Percentiles rank a stretch among this genome's conserved stretches.
phyloP scores from a whole-genome alignment of 2,113 vertebrate species.

The Merops nubicus region DNA sequence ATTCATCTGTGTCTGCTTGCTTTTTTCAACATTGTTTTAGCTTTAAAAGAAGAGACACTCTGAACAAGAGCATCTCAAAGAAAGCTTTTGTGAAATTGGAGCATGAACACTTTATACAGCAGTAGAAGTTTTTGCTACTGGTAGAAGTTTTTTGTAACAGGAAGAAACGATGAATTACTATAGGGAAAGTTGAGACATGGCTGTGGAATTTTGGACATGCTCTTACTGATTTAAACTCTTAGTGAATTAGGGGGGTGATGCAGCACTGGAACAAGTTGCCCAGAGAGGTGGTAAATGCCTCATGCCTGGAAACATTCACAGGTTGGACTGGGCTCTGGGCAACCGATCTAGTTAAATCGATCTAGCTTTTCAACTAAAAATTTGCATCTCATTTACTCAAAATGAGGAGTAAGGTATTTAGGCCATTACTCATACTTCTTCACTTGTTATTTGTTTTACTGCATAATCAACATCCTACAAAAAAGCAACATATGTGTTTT shows the following conservation, averaged over 20 bases:
- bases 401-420: background rate
- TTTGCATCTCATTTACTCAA: background rate
- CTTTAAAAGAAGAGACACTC: background rate
- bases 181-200: background rate
- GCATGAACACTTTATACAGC: background rate
- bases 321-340: background rate
- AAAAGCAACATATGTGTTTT: background rate
- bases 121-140: background rate
- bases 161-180: background rate
- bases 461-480: background rate
- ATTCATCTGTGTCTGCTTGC: background rate
- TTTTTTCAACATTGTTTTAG: background rate
- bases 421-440: background rate
- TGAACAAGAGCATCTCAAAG: background rate
- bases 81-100: background rate
- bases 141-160: background rate
- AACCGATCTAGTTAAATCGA: background rate
- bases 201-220: background rate
- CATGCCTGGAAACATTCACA: background rate
- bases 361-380: background rate
- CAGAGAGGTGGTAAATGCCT: background rate
- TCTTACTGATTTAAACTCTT: background rate
- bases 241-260: background rate
- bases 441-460: background rate
- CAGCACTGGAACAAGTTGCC: background rate